Evolutionary conservation across 2,797 vertebrate species (phyloP).

Genomic region (Chelon auratus): DNA sequence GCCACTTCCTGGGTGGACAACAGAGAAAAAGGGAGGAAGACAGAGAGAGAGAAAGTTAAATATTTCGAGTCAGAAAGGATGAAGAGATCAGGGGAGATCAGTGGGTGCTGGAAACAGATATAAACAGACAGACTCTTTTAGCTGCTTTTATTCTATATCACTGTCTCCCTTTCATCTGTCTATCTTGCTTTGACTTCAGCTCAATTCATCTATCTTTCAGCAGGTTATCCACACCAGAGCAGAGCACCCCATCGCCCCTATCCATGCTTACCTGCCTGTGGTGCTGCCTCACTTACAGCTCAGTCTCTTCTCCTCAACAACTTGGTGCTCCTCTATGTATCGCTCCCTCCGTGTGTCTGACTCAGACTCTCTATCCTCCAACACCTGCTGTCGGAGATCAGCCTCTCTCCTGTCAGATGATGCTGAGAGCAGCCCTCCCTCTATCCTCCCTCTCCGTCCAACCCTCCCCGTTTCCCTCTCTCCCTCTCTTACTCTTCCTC

Average conservation of each 20-base stretch:
- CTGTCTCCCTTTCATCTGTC: conserved; percentile 17
- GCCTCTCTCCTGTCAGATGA: conserved; percentile 73
- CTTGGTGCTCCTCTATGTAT: conserved; percentile 51
- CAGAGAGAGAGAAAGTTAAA: conserved; percentile 54
- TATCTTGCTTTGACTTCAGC: conserved; percentile 7
- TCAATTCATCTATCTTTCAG: conserved; percentile 30
- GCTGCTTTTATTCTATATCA: conserved; percentile 2
- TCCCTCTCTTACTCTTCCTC: conserved; percentile 30
- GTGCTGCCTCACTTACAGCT: conserved; percentile 58
- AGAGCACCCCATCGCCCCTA: conserved; percentile 2
- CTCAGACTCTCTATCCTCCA: conserved; percentile 64
- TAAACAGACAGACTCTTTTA: conserved; percentile 15
- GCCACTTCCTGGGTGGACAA: conserved; percentile 51
- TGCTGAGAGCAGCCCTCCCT: conserved; percentile 72
- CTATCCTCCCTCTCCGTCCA: conserved; percentile 42
- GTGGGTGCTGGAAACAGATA: conserved; percentile 10
- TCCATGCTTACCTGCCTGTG: conserved; percentile 51
- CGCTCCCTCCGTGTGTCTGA: conserved; percentile 58
- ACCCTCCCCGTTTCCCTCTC: conserved; percentile 40
- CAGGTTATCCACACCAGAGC: conserved; percentile 16
- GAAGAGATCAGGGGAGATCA: conserved; percentile 42
- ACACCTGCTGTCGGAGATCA: conserved; percentile 78
- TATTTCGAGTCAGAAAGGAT: conserved; percentile 31
- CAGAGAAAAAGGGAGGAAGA: conserved; percentile 19
- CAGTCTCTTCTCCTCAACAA: conserved; percentile 54